Evolutionary conservation across 1,140 invertebrate species (phyloP).

Genomic region (Nebria ingens): DNA sequence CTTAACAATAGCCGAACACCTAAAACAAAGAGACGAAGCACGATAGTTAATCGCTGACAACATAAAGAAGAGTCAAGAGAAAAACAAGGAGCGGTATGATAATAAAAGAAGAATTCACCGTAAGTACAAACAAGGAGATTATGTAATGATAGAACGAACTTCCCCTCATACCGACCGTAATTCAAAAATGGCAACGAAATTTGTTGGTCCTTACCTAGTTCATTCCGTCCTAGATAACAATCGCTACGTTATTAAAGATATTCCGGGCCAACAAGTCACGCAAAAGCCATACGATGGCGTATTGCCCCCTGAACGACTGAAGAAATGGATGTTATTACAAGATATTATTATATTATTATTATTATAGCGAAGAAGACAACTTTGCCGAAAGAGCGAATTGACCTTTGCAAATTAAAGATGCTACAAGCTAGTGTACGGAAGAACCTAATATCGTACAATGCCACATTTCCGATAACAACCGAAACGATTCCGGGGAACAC

Average conservation of each 20-base stretch:
- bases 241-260: not conserved
- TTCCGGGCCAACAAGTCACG: not conserved
- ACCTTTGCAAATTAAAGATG: no score
- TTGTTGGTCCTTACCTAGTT: not conserved
- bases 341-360: no score
- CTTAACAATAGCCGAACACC: not conserved
- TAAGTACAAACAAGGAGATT: not conserved
- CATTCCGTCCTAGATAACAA: not conserved
- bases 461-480: no score
- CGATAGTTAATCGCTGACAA: not conserved
- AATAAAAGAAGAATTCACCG: not conserved
- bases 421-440: no score
- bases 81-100: conserved; percentile 2
- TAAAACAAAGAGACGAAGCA: not conserved
- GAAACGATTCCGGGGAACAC: no score
- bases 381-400: no score
- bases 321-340: not conserved
- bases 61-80: not conserved
- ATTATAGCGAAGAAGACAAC: no score
- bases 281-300: not conserved
- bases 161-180: not conserved
- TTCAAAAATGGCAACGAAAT: not conserved
- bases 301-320: not conserved
- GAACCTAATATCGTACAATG: no score
- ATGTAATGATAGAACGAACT: not conserved